phyloP scores from a whole-genome alignment of 2,113 vertebrate genomes.

The Calonectris borealis region DNA sequence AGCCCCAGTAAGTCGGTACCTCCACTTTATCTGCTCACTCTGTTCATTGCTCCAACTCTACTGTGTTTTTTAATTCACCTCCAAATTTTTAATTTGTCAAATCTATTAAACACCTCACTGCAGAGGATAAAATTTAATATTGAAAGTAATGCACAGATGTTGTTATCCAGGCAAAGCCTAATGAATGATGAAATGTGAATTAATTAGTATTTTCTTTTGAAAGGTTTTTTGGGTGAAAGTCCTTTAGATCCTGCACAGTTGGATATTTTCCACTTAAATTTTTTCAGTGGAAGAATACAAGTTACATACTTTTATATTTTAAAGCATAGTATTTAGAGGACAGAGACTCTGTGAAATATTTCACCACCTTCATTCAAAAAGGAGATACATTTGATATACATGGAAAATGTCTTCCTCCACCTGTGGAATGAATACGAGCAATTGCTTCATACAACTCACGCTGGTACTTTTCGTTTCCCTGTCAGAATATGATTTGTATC shows the following conservation, averaged over 20 bases:
- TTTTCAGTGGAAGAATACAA: background rate
- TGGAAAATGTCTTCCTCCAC: background rate
- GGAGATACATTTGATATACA: background rate
- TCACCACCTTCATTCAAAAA: background rate
- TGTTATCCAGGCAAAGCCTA: background rate
- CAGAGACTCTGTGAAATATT: background rate
- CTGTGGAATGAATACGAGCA: background rate
- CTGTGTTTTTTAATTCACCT: background rate
- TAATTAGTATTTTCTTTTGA: background rate
- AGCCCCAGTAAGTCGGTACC: background rate
- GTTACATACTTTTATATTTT: background rate
- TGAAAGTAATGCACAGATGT: background rate
- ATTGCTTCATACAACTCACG: background rate
- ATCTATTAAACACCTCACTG: background rate
- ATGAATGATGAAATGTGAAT: background rate
- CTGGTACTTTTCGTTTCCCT: background rate
- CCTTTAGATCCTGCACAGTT: background rate
- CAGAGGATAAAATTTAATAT: background rate
- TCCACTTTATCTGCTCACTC: background rate
- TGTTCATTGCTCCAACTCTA: background rate
- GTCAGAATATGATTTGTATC: conserved; percentile 30
- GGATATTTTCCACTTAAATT: background rate
- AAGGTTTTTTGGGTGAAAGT: background rate
- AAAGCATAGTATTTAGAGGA: background rate
- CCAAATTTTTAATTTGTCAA: background rate